These are phyloP conservation scores for Trichoplax adhaerens DNA, from an alignment of 37 sponge, comb jelly and placozoan genomes.

Conservation along the genomic window DNA sequence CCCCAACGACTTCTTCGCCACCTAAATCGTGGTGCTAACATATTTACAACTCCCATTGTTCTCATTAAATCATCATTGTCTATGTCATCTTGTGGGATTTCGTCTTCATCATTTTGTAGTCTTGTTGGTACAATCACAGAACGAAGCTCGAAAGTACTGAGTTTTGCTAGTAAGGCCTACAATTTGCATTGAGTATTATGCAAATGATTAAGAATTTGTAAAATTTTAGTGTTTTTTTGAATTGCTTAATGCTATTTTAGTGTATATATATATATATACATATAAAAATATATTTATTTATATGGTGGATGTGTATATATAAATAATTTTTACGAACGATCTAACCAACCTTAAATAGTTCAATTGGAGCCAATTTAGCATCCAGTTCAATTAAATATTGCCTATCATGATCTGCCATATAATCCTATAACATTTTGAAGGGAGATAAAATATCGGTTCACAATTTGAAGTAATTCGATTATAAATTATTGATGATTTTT, in stretches of 20 bases:
- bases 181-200: constrained; percentile 1
- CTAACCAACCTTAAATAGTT: constrained; percentile 28
- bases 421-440: constrained; percentile 21
- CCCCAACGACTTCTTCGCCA: constrained; percentile 86
- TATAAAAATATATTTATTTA: background rate
- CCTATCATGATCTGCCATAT: constrained; percentile 47
- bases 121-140: constrained; percentile 26
- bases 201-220: background rate
- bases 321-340: too few species aligned
- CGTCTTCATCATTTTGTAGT: constrained; percentile 27
- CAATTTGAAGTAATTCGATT: too few species aligned
- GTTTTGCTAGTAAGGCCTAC: constrained; percentile 32
- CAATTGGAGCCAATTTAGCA: constrained; percentile 49
- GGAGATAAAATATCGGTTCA: too few species aligned
- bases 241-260: background rate
- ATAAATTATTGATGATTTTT: background rate
- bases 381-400: constrained; percentile 74
- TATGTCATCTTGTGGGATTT: background rate
- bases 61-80: background rate
- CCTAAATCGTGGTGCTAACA: constrained; percentile 41
- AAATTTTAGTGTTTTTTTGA: background rate
- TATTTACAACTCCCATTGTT: constrained; percentile 14
- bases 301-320: background rate
- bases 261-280: background rate
- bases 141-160: constrained; percentile 19